Base-by-base conservation (phyloP, 2,113 vertebrate species). In the Gorilla gorilla region DNA sequence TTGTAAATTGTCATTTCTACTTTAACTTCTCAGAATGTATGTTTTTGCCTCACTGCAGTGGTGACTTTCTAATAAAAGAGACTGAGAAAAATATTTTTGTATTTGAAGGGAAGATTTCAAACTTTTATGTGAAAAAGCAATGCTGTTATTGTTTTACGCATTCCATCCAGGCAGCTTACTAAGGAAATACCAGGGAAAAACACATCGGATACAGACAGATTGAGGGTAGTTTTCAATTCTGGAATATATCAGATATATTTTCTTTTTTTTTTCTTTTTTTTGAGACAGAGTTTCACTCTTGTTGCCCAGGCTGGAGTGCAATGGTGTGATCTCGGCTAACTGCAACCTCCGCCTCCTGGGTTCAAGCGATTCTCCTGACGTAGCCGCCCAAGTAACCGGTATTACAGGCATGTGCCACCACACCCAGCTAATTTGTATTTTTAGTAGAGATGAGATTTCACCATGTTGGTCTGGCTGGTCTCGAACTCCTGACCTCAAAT, bases 151-250 rank as follows among this genome's bases (percentile, higher is more conserved):
- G 72, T 17, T 40, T 88, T 55, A 64, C 20, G 94, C 45, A 43
- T 90, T 88, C 23, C 8, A 73, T 78, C 5, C 50, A 96, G 38
- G 5, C 45, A 48, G 66, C 25, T 95, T 94, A 12, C 14, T 85
- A 4, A 83, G 40, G 35, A 88, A 97, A 91, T 52, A 89, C 3
- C 18, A 82, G 61, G 27, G 5, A 32, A 81, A 98, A 98, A 96
- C 89, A 50, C 55, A 93, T 16, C 90, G 96, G 82, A 91, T 97
- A 94, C 84, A 94, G 70, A 64, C 78, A 96, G 25, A 93, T n/a
- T 85, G 59, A 89, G 48, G 50, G 93, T 97, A 84, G 93, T 97
- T 97, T 96, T n/a, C 23, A 82, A 72, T 94, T 88, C 89, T 92
- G 79, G n/a, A 88, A 89, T 55, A 76, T 72, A 96, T 96, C 55